phyloP scores from a whole-genome alignment of 2,797 vertebrate genomes.

The Sebastes cheni region DNA sequence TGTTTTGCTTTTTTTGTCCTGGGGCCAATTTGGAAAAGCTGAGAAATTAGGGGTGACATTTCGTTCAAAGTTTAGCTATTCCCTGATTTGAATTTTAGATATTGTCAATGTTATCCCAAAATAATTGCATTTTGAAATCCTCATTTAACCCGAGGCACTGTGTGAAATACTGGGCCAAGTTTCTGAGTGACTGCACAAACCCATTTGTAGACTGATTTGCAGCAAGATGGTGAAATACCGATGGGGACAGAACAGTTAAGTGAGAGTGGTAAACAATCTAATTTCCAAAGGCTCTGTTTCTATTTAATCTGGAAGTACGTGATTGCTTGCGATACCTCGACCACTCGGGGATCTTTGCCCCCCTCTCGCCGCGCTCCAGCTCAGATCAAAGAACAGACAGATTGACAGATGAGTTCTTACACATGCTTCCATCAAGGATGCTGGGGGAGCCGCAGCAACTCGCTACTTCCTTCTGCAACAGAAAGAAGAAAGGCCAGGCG shows the following conservation, averaged over 20 bases:
- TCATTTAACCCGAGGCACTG: background rate
- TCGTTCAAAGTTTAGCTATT: background rate
- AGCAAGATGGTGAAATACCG: background rate
- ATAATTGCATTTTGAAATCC: conserved; percentile 19
- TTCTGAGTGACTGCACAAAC: conserved; percentile 22
- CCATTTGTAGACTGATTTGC: background rate
- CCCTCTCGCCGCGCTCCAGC: background rate
- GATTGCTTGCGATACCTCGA: background rate
- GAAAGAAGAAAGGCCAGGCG: conserved; percentile 35
- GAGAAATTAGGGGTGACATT: background rate
- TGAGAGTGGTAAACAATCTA: background rate
- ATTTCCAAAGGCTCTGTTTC: background rate
- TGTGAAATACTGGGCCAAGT: background rate
- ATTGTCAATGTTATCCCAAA: background rate
- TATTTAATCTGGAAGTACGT: background rate
- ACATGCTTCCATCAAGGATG: conserved; percentile 34
- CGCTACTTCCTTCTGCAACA: background rate
- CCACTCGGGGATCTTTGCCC: background rate
- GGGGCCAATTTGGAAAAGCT: background rate
- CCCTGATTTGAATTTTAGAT: conserved; percentile 23
- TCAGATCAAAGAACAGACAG: conserved; percentile 48
- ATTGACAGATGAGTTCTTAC: conserved; percentile 49
- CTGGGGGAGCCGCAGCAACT: background rate
- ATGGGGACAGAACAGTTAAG: background rate
- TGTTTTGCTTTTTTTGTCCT: background rate